Evolutionary conservation across 2,888 invertebrate species (phyloP).

Genomic region (Phlogophora meticulosa): DNA sequence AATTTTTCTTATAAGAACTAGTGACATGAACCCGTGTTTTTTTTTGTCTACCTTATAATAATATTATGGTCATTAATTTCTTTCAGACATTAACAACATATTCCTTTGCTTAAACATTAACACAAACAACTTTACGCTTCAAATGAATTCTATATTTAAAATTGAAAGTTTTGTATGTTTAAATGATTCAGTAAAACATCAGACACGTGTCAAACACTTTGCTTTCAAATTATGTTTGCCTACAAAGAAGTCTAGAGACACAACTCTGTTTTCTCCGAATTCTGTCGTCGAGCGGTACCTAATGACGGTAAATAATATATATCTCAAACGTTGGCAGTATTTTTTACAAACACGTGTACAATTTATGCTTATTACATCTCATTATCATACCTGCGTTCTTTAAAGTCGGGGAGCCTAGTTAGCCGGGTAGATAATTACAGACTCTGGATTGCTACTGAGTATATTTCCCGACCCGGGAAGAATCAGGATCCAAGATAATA

Average conservation of each 20-base stretch:
- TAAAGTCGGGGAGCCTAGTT: too few species aligned
- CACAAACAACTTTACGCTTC: slow-evolving; percentile 21
- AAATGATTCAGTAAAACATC: slow-evolving; percentile 12
- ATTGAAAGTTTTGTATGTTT: slow-evolving; percentile 20
- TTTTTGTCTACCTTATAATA: slow-evolving; percentile 12
- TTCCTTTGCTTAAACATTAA: slow-evolving; percentile 31
- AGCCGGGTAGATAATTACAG: too few species aligned
- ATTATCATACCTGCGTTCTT: background rate
- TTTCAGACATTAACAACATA: slow-evolving; percentile 23
- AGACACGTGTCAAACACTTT: slow-evolving; percentile 1
- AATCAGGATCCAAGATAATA: too few species aligned
- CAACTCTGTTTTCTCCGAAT: slow-evolving; percentile 6
- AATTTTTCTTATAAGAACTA: slow-evolving; percentile 1
- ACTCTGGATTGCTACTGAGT: too few species aligned
- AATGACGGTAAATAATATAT: background rate
- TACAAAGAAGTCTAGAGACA: background rate
- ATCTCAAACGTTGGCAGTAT: background rate
- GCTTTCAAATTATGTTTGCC: slow-evolving; percentile 5
- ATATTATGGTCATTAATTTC: slow-evolving; percentile 5
- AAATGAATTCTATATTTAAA: slow-evolving; percentile 32
- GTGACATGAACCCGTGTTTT: slow-evolving; percentile 20
- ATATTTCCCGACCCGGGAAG: too few species aligned
- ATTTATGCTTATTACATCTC: background rate
- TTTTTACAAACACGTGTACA: slow-evolving; percentile 2
- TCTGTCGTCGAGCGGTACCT: background rate